A percentile compares a stretch with the other conserved stretches of the same genome.
Evolutionary conservation across 2,113 vertebrate species (phyloP).

Genomic region (Callipepla squamata): DNA sequence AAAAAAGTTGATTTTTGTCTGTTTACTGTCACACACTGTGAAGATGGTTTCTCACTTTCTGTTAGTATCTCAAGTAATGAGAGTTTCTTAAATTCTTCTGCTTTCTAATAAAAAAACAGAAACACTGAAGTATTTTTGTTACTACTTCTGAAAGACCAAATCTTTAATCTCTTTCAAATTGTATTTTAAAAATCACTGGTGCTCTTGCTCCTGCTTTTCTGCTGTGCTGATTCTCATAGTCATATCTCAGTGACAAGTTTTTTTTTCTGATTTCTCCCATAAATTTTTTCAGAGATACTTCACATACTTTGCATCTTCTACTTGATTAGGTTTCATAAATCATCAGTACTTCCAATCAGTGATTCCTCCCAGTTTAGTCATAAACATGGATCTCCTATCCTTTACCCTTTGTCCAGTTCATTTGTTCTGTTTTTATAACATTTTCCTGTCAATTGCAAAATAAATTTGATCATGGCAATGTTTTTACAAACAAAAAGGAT

Average conservation of each 20-base stretch:
- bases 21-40: background rate
- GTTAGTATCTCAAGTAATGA: background rate
- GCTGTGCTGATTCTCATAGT: background rate
- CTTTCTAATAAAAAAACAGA: background rate
- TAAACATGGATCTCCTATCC: background rate
- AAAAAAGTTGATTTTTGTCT: background rate
- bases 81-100: background rate
- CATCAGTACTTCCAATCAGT: background rate
- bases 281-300: background rate
- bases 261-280: background rate
- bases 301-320: background rate
- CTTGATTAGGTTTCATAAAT: background rate
- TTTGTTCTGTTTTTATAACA: background rate
- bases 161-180: background rate
- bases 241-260: background rate
- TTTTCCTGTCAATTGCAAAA: background rate
- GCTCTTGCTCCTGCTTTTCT: background rate
- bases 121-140: background rate
- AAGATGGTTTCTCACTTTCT: background rate
- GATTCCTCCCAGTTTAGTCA: rapidly evolving
- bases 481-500: background rate
- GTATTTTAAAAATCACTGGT: background rate
- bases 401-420: background rate
- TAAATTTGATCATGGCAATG: background rate
- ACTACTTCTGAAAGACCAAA: background rate